Base-by-base conservation (phyloP, 2,113 vertebrate genomes). In the Psittacula cyanocephala region DNA sequence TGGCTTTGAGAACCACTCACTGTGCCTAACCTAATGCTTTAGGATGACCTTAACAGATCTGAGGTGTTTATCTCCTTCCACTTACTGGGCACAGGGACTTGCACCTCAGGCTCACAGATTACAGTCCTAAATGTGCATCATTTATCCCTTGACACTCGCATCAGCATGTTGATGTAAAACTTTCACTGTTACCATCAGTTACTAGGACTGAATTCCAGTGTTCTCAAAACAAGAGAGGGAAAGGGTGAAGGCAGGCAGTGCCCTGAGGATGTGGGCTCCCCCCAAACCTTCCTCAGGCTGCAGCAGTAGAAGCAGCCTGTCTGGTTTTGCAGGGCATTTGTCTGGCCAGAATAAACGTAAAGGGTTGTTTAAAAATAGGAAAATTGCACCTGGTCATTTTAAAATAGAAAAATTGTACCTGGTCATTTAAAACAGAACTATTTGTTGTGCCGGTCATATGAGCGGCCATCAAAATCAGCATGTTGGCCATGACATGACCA, bases 401-500 rank as follows among this genome's bases (percentile, higher is more conserved):
- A 88, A 94, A 88, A 83, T 9, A 88, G 46, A n/a, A 74, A 55
- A 93, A 88, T 22, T 67, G n/a, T 60, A 86, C 72, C 64, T 96
- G 86, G 68, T 60, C 43, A 46, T 86, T 80, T 93, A 16, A 59
- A 59, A 59, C 60, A 33, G 59, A 90, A 78, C 23, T 31, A 20
- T 91, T 92, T 86, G 37, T 88, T 90, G 81, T 1, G 2, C 59
- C 64, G 86, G 41, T 81, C 88, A 88, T 82, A 76, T 31, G 59
- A 90, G 79, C 0, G 1, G 37, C 79, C 88, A 83, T 92, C 13
- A 7, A 89, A 95, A 86, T 17, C 75, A 49, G 23, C 77, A 72
- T 0, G 2, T 68, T 84, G 74, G 63, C 47, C 65, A 31, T 89
- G 81, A 91, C 69, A 57, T 52, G 79, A 91, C 35, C 57, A 93